Percentiles rank a stretch among this genome's conserved stretches.
Evolutionary conservation across 2,888 invertebrate species (phyloP).

Genomic region (Drosophila quinaria): DNA sequence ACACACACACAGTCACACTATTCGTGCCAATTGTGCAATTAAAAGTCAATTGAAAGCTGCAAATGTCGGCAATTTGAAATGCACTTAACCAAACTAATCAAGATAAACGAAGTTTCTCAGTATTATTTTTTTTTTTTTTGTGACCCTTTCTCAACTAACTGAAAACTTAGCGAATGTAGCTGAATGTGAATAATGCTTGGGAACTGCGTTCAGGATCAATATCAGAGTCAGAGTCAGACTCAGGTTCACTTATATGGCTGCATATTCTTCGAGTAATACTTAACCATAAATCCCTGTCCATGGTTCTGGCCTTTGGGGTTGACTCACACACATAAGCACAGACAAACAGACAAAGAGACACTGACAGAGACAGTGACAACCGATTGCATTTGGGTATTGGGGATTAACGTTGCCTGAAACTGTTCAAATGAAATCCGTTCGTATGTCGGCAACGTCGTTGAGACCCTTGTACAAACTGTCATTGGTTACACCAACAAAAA

Average conservation of each 20-base stretch:
- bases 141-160: neutral
- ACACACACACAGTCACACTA: constrained; percentile 33
- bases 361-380: constrained; percentile 44
- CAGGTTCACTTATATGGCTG: constrained; percentile 33
- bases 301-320: constrained; percentile 57
- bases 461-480: constrained; percentile 71
- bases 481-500: constrained; percentile 39
- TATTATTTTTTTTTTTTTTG: neutral
- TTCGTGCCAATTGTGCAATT: constrained; percentile 63
- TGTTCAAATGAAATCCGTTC: constrained; percentile 81
- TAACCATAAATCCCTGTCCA: constrained; percentile 64
- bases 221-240: neutral
- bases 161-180: too few species aligned
- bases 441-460: constrained; percentile 69
- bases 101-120: neutral
- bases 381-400: constrained; percentile 82
- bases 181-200: neutral
- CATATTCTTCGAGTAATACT: constrained; percentile 45
- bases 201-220: neutral
- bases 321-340: constrained; percentile 7
- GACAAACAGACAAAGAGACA: constrained; percentile 5
- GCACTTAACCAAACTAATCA: constrained; percentile 14
- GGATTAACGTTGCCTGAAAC: constrained; percentile 80
- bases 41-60: constrained; percentile 66
- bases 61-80: constrained; percentile 40